phyloP scores from a whole-genome alignment of 92 coral and sea anemone species.

The Parazoanthus swiftii region DNA sequence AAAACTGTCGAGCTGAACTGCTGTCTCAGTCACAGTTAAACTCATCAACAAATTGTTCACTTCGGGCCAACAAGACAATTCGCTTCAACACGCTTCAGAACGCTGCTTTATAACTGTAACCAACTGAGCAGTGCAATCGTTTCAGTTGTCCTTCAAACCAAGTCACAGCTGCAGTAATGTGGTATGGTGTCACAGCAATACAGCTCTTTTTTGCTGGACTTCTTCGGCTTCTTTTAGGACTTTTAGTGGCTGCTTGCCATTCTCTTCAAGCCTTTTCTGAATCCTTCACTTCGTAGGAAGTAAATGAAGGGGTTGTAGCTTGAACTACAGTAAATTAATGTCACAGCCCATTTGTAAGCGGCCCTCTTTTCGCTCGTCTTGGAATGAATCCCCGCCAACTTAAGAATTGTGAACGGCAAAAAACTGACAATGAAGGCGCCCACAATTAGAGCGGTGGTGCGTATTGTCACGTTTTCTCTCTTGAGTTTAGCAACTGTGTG shows the following conservation, averaged over 20 bases:
- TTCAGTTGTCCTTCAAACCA: no score
- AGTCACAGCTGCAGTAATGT: no score
- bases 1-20: no score
- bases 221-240: neutral
- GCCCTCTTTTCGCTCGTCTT: conserved; percentile 13
- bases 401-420: conserved; percentile 30
- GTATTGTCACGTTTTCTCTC: conserved; percentile 26
- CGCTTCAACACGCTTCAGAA: no score
- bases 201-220: neutral
- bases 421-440: conserved; percentile 26
- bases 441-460: conserved; percentile 31
- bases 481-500: conserved; percentile 26
- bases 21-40: no score
- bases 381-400: conserved; percentile 14
- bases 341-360: conserved; percentile 34
- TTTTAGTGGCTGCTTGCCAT: neutral
- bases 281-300: conserved; percentile 34
- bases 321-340: conserved; percentile 26
- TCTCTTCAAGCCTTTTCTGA: conserved; percentile 36
- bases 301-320: conserved; percentile 45
- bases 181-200: no score
- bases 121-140: no score
- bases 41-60: no score
- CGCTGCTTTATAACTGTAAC: no score
- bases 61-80: no score